Percentiles rank a stretch among this genome's conserved stretches.
phyloP scores from a whole-genome alignment of 1,140 invertebrate genomes.

The Pogonomyrmex californicus region DNA sequence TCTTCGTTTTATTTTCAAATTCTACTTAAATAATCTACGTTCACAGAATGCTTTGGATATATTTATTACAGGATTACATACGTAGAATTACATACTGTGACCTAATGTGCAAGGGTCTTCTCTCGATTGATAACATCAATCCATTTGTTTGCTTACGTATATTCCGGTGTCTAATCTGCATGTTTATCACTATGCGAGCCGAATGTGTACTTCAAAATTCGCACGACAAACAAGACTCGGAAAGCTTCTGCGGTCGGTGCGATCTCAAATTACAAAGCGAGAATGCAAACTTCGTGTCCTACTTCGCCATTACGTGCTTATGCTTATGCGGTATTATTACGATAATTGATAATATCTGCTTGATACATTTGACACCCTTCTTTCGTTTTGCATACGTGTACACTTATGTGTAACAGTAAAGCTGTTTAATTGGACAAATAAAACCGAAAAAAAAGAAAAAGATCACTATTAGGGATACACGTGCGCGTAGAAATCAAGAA shows the following conservation, averaged over 20 bases:
- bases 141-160: constrained; percentile 30
- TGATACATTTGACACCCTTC: constrained; percentile 28
- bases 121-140: constrained; percentile 27
- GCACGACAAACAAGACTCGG: constrained; percentile 40
- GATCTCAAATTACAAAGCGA: constrained; percentile 45
- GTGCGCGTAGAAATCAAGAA: background rate
- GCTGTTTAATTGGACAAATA: background rate
- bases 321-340: constrained; percentile 8
- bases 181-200: constrained; percentile 28
- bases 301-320: constrained; percentile 19
- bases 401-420: background rate
- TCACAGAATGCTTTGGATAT: no score
- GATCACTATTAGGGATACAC: background rate
- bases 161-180: constrained; percentile 26
- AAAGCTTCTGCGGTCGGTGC: constrained; percentile 17
- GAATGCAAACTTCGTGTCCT: constrained; percentile 8
- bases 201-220: constrained; percentile 43
- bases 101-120: background rate
- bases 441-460: background rate
- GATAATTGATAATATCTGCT: constrained; percentile 14
- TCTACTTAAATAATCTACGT: no score
- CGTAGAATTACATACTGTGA: background rate
- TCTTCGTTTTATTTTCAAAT: no score
- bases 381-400: background rate
- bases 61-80: no score